Evolutionary conservation across 2,113 vertebrate genomes (phyloP), one percentile per base, ranked within the genome.

Genomic region (Spea multiplicata): DNA sequence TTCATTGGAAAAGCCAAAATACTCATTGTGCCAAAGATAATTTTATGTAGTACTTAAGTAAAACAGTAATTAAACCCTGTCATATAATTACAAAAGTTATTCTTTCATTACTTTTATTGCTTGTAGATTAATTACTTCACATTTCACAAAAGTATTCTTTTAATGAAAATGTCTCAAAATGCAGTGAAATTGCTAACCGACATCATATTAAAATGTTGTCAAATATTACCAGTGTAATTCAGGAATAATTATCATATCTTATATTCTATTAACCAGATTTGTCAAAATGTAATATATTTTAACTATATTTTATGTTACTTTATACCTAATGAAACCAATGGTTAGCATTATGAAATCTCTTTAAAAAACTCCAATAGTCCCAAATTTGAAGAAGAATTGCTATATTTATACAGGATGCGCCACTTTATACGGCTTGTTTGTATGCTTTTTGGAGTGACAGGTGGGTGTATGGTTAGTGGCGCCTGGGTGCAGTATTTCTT

Each of bases 31-130:
- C 55, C 55, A 59, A 59, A 59, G 14, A 59, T 59, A 9, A 59
- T 59, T 59, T 59, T 59, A 59, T 59, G 12, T 59, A 59, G 8
- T 13, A 59, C 55, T 59, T 59, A 9, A 59, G 14, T 59, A 59
- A 59, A 59, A 59, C 10, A 59, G 55, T 13, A 59, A 59, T 59
- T 59, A 59, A 13, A 13, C 9, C 9, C 50, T 59, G 55, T 59
- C 55, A 59, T 59, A 59, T 4, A 59, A 59, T 59, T 59, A 59
- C 55, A 59, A 59, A 59, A 59, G 55, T 59, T 59, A 59, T 59
- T 59, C 55, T 59, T 59, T 59, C 55, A 59, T 59, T 59, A 59
- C 55, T 59, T 59, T 59, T 59, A 59, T 59, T 59, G 10, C 55
- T 13, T 59, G 2, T 13, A 59, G 55, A 59, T 59, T 59, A 59